phyloP scores from a whole-genome alignment of 1,140 invertebrate species.

The Listronotus bonariensis region DNA sequence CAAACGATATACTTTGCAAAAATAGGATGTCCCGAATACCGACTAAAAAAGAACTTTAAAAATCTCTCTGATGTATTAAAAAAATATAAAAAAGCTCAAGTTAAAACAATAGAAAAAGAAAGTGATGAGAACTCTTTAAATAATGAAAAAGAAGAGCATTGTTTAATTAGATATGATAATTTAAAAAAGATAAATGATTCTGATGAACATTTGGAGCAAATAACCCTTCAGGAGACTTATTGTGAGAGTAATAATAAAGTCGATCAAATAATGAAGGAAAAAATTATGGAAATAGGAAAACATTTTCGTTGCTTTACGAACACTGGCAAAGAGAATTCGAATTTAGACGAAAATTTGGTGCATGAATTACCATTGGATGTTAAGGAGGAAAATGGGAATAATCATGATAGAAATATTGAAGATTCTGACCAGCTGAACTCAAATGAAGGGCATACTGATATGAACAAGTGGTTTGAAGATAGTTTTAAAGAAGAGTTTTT shows the following conservation, averaged over 20 bases:
- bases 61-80: constrained; percentile 11
- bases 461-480: constrained; percentile 17
- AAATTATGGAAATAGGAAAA: no score
- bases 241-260: no score
- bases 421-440: background rate
- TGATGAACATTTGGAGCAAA: no score
- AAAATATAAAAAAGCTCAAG: constrained; percentile 7
- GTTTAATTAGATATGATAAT: no score
- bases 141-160: no score
- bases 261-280: no score
- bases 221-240: no score
- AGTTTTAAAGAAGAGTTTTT: background rate
- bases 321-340: no score
- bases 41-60: constrained; percentile 14
- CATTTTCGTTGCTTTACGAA: no score
- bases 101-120: background rate
- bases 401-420: background rate
- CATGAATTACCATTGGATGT: background rate
- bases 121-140: no score
- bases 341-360: no score
- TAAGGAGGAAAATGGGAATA: background rate
- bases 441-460: constrained; percentile 1
- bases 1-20: constrained; percentile 15
- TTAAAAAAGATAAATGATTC: no score
- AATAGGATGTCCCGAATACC: constrained; percentile 5